Conservation (phyloP, 2,113 vertebrate species). For the Syngnathus typhle region DNA sequence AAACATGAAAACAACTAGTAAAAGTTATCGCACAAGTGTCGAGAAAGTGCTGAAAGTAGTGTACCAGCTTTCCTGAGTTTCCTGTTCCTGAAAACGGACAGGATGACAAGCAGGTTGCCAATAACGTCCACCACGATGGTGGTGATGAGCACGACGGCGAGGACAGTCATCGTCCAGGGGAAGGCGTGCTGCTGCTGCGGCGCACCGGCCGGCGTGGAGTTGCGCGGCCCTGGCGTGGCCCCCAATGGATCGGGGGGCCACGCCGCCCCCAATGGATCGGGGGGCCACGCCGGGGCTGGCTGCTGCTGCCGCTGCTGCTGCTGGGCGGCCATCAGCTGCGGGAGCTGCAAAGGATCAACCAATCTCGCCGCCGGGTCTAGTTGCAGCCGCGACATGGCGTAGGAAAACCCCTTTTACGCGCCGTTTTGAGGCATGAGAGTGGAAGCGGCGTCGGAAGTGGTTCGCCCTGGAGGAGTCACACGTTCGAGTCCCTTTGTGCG, state of each 20-base stretch:
- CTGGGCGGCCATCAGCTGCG: constrained; percentile 58
- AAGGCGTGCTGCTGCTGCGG: constrained; percentile 50
- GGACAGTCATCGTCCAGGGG: constrained; percentile 64
- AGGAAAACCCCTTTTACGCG: constrained; percentile 9
- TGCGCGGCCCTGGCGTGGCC: constrained; percentile 51
- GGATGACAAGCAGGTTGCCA: constrained; percentile 78
- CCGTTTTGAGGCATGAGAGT: constrained; percentile 9
- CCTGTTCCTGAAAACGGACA: constrained; percentile 78
- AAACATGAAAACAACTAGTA: neutral
- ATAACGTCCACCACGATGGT: constrained; percentile 76
- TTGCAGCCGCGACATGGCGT: constrained; percentile 42
- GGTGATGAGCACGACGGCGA: constrained; percentile 74
- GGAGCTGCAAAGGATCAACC: constrained; percentile 47
- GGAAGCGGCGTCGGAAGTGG: neutral
- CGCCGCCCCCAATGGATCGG: constrained; percentile 40
- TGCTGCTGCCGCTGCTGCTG: constrained; percentile 54
- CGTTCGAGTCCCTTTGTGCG: neutral
- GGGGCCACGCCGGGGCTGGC: constrained; percentile 17
- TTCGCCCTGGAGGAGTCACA: neutral
- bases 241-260: constrained; percentile 36
- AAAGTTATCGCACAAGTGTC: neutral
- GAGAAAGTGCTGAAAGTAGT: neutral
- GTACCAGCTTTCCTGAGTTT: constrained; percentile 80
- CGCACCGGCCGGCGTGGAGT: constrained; percentile 50
- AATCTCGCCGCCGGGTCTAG: constrained; percentile 39